Conservation (phyloP, 2,113 vertebrate genomes). For the Hemiscyllium ocellatum region DNA sequence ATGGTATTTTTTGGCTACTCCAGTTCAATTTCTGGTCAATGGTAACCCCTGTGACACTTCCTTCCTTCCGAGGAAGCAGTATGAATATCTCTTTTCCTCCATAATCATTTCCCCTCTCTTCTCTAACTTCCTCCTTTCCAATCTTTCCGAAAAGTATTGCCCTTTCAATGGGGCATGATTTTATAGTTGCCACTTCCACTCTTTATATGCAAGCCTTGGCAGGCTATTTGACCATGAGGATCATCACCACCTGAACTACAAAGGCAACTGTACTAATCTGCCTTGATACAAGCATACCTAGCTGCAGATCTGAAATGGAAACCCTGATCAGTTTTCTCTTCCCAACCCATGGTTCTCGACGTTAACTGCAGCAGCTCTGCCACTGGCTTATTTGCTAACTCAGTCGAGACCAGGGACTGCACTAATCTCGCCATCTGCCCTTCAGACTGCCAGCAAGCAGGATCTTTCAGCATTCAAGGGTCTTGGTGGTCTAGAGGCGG, state of each 20-base stretch:
- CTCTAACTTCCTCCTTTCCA: background rate
- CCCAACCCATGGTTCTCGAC: background rate
- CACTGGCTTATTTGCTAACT: background rate
- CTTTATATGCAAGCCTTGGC: background rate
- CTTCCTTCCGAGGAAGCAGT: background rate
- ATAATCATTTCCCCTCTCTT: background rate
- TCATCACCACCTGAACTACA: background rate
- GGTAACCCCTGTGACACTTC: background rate
- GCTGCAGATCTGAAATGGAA: background rate
- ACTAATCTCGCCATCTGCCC: too few species aligned
- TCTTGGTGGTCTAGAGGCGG: too few species aligned
- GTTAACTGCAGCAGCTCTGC: background rate
- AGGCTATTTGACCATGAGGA: background rate
- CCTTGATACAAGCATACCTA: background rate
- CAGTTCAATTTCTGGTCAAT: too few species aligned
- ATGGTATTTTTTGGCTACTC: too few species aligned
- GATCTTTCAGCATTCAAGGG: too few species aligned
- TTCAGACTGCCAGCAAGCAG: too few species aligned
- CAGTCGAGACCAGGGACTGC: background rate
- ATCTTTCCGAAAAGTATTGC: background rate
- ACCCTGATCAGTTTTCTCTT: background rate
- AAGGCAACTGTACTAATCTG: background rate
- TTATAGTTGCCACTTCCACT: background rate
- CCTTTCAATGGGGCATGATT: background rate
- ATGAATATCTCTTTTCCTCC: background rate